These are phyloP conservation scores for Regulus satrapa DNA, from an alignment of 2,113 vertebrate species.

Conservation along the genomic window DNA sequence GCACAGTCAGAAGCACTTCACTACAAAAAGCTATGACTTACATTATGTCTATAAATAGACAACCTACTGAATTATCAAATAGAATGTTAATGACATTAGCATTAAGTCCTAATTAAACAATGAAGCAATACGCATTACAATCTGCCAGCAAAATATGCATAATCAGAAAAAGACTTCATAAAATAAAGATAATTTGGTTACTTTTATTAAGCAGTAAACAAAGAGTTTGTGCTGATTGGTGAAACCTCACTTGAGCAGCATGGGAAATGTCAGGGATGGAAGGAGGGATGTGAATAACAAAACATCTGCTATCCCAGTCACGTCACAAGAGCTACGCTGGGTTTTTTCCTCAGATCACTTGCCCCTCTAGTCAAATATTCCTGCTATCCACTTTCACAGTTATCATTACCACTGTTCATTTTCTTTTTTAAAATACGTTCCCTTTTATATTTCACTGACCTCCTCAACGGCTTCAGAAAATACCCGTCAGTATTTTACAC, in stretches of 20 bases:
- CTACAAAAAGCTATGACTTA: background rate
- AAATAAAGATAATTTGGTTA: conserved; percentile 46
- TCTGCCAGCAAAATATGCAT: conserved; percentile 27
- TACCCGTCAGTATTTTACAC: background rate
- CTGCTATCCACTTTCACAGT: conserved; percentile 29
- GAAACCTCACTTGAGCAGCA: conserved; percentile 26
- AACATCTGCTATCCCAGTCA: conserved; percentile 41
- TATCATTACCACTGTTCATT: conserved; percentile 33
- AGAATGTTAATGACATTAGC: conserved; percentile 59
- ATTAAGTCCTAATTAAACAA: conserved; percentile 69
- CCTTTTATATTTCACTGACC: background rate
- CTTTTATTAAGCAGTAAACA: conserved; percentile 49
- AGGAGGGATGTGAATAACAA: background rate
- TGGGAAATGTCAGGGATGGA: conserved; percentile 32
- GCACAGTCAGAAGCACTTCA: conserved; percentile 32
- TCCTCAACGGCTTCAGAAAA: background rate
- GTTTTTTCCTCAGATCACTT: conserved; percentile 50
- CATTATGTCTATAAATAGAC: conserved; percentile 59
- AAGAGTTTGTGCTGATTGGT: conserved; percentile 42
- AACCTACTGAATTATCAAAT: conserved; percentile 13
- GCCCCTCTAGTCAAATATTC: conserved; percentile 15
- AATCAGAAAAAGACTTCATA: conserved; percentile 29
- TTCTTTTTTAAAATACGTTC: conserved; percentile 30
- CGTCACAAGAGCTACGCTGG: background rate
- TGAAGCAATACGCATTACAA: conserved; percentile 33